Evolutionary conservation across 2,113 vertebrate species (phyloP), one percentile per base, ranked within the genome.

Genomic region (Nothocercus nigrocapillus): DNA sequence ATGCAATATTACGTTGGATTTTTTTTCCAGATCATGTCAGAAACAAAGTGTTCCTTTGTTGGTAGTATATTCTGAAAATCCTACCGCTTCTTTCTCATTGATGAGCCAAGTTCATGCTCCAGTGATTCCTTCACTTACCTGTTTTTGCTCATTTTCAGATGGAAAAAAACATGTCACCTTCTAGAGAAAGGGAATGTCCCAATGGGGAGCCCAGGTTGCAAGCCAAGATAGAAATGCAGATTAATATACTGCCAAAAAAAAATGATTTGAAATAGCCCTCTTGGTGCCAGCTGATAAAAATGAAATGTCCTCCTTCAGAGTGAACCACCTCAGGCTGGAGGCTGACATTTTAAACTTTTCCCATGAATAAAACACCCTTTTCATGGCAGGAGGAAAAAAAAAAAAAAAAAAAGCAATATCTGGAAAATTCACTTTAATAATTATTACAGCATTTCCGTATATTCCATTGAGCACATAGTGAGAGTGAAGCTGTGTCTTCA

Each of bases 221-320:
- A 88, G 51, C 72, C 74, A 82, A 80, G 68, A 53, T 62, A 90
- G 73, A 93, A 94, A 86, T 75, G 42, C 34, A 90, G 53, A 34
- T 87, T 89, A 93, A 92, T 94, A 86, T 24, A 63, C 61, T 92
- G 82, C 92, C 89, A 90, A 64, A 93, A 64, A 93, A 17, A 17
- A 44, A 17, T 82, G 5, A 94, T 89, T 92, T 90, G 86, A 93
- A 96, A 92, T 77, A 90, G 88, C 89, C 24, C 21, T 70, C 17
- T 63, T 14, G 19, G 0, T 72, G 53, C 69, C 86, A 93, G 51
- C 78, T 90, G 94, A 86, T 92, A 92, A 93, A 95, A 90, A 44
- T 76, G 74, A 94, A 92, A 92, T 21, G 53, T 78, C 74, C 73
- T 83, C 62, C 61, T 75, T 67, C 20, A 3, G 34, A 73, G 34